These are phyloP conservation scores for Zaprionus africanus DNA, from an alignment of 1,140 invertebrate species.

Conservation along the genomic window DNA sequence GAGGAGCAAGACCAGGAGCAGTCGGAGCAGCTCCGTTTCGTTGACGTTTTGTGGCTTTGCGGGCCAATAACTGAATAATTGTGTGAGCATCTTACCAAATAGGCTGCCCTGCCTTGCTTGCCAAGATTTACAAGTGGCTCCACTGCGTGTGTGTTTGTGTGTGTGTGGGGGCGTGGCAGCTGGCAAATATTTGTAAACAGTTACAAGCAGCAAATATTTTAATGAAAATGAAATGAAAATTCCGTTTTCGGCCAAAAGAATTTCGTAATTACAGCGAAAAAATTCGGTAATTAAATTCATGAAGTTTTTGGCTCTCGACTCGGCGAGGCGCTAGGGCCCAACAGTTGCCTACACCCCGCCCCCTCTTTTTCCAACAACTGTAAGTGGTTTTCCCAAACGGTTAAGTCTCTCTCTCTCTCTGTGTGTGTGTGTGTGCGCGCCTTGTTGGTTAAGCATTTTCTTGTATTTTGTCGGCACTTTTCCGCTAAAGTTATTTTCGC, in stretches of 20 bases:
- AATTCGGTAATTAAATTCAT: conserved; percentile 82
- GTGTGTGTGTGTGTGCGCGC: conserved; percentile 35
- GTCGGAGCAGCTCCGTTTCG: conserved; percentile 20
- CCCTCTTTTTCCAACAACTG: conserved; percentile 7
- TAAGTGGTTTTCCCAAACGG: conserved; percentile 39
- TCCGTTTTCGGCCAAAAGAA: conserved; percentile 79
- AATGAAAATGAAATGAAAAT: conserved; percentile 82
- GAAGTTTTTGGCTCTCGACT: conserved; percentile 61
- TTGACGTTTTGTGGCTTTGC: conserved; percentile 72
- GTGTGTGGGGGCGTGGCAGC: conserved; percentile 2
- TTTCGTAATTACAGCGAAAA: conserved; percentile 82
- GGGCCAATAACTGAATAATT: conserved; percentile 80
- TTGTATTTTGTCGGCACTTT: conserved; percentile 81
- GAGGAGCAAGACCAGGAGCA: neutral
- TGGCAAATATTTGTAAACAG: conserved; percentile 69
- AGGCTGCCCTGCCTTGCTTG: conserved; percentile 5
- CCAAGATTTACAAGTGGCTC: conserved; percentile 17
- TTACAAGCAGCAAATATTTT: conserved; percentile 75
- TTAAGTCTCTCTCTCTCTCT: conserved; percentile 20
- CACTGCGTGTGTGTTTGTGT: neutral
- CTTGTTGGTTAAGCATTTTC: conserved; percentile 79
- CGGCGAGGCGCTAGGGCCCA: conserved; percentile 42
- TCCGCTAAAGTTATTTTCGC: conserved; percentile 80
- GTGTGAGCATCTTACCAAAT: conserved; percentile 28
- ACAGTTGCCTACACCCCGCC: neutral